Evolutionary conservation across 2,888 invertebrate genomes (phyloP).

Genomic region (Pristionchus arcanus): DNA sequence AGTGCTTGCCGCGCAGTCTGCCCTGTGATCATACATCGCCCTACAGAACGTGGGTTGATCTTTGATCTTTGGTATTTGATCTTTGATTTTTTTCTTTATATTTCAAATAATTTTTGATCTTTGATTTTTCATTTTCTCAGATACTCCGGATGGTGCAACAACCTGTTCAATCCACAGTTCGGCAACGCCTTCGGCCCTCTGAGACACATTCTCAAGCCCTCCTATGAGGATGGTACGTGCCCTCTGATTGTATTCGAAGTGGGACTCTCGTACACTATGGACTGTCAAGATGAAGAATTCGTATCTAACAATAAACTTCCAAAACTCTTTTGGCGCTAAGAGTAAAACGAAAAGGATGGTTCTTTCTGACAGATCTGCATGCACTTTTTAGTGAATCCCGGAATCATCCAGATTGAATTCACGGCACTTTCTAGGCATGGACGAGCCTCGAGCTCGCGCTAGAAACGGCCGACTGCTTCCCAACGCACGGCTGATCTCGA

Average conservation of each 20-base stretch:
- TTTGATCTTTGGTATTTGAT: not conserved
- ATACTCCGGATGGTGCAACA: conserved; percentile 53
- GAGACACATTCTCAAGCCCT: conserved; percentile 70
- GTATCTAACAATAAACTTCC: no score
- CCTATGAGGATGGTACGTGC: conserved; percentile 71
- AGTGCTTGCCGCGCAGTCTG: conserved; percentile 64
- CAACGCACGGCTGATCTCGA: conserved; percentile 90
- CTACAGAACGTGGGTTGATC: conserved; percentile 56
- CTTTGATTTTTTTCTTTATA: not conserved
- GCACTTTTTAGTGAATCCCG: not conserved
- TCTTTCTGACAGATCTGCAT: no score
- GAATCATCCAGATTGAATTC: not conserved
- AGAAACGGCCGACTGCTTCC: conserved; percentile 84
- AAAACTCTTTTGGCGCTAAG: no score
- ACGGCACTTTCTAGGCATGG: conserved; percentile 62
- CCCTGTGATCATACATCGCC: conserved; percentile 77
- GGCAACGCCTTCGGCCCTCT: conserved; percentile 74
- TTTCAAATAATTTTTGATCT: conserved; percentile 57
- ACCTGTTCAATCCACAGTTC: conserved; percentile 62
- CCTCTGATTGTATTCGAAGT: no score
- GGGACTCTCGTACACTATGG: no score
- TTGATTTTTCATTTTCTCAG: conserved; percentile 19
- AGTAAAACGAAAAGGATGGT: no score
- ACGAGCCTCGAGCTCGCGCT: conserved; percentile 66
- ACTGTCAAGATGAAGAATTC: no score